phyloP scores from a whole-genome alignment of 1,140 invertebrate genomes.

The Trypoxylus dichotomus region DNA sequence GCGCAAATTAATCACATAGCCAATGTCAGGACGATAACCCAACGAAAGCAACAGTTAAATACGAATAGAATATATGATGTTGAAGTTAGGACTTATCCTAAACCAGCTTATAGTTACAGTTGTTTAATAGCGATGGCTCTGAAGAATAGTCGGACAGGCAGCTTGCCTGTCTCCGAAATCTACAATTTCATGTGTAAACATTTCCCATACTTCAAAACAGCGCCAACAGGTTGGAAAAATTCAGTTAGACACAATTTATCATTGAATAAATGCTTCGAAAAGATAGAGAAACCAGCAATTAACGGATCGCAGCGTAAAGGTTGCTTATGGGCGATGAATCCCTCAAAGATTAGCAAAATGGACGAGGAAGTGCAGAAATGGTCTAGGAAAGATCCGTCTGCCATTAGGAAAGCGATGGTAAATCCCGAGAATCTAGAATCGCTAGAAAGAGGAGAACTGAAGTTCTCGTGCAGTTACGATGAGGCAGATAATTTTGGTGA shows the following conservation, averaged over 20 bases:
- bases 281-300: conserved; percentile 88
- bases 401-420: conserved; percentile 86
- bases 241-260: conserved; percentile 95
- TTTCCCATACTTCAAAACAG: conserved; percentile 97
- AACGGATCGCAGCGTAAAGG: conserved; percentile 82
- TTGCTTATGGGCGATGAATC: conserved; percentile 96
- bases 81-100: conserved; percentile 80
- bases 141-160: conserved; percentile 93
- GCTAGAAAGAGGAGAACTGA: conserved; percentile 83
- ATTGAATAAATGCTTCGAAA: conserved; percentile 96
- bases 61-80: conserved; percentile 58
- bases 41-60: conserved; percentile 57
- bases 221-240: conserved; percentile 97
- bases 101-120: conserved; percentile 96
- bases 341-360: conserved; percentile 92
- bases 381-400: conserved; percentile 88
- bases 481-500: conserved; percentile 53
- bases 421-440: conserved; percentile 83
- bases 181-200: conserved; percentile 99
- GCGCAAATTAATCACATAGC: conserved; percentile 44
- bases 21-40: conserved; percentile 44
- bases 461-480: conserved; percentile 59
- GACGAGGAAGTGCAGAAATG: conserved; percentile 97
- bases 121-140: conserved; percentile 97
- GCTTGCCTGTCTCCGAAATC: conserved; percentile 95